Conservation (phyloP, 1,140 invertebrate species). For the Microvelia longipes region DNA sequence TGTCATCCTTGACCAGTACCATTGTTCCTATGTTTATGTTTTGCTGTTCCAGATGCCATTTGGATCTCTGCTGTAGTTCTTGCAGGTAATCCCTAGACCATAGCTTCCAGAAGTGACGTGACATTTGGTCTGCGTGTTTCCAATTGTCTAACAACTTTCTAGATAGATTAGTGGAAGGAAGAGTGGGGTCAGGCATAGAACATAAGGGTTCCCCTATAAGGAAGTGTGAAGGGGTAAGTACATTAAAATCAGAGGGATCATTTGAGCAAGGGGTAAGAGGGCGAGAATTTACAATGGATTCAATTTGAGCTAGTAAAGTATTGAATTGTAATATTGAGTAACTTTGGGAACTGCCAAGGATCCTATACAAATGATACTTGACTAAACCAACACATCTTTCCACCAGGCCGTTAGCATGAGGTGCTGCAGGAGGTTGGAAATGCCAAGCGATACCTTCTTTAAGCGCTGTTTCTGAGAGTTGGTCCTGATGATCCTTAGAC, state of each 20-base stretch:
- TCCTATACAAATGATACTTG: conserved; percentile 19
- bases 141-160: conserved; percentile 17
- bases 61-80: conserved; percentile 22
- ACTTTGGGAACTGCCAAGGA: conserved; percentile 9
- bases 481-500: not conserved
- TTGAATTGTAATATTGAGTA: conserved; percentile 19
- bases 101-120: conserved; percentile 26
- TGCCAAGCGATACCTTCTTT: not conserved
- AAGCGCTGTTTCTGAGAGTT: not conserved
- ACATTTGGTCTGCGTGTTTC: conserved; percentile 18
- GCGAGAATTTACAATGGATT: conserved; percentile 14
- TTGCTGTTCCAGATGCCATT: conserved; percentile 16
- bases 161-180: not conserved
- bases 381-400: conserved; percentile 19
- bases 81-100: conserved; percentile 26
- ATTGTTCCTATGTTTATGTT: conserved; percentile 10
- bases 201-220: conserved; percentile 23
- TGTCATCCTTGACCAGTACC: conserved; percentile 24
- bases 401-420: conserved; percentile 8
- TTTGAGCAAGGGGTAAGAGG: conserved; percentile 23
- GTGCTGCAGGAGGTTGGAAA: conserved; percentile 8
- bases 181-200: conserved; percentile 22
- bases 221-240: conserved; percentile 25
- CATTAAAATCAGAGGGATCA: conserved; percentile 21
- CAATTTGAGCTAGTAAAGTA: conserved; percentile 23